These are phyloP conservation scores for Nomada fucata DNA, from an alignment of 2,888 invertebrate species.

Conservation along the genomic window DNA sequence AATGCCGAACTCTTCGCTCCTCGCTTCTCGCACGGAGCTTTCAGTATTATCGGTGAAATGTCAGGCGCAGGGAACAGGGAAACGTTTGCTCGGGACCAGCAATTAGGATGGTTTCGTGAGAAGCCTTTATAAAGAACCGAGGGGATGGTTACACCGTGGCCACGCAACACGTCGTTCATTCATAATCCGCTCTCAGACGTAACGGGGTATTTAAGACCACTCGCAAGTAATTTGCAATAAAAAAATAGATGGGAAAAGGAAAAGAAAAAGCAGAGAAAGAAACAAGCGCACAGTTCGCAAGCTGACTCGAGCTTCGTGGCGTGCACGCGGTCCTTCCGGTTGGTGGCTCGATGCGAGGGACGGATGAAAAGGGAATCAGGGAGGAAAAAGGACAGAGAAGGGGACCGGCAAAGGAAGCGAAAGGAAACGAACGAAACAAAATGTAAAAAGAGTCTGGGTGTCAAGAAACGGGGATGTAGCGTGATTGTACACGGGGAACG, in stretches of 20 bases:
- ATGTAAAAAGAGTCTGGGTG: conserved; percentile 24
- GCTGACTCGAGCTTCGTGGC: not conserved
- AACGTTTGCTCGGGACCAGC: conserved; percentile 17
- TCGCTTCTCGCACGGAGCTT: not conserved
- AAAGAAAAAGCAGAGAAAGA: no score
- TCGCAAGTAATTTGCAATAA: conserved; percentile 67
- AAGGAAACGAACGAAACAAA: conserved; percentile 1
- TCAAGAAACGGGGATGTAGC: conserved; percentile 60
- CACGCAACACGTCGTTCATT: conserved; percentile 57
- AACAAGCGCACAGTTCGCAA: no score
- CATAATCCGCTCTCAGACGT: conserved; percentile 61
- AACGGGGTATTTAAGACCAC: conserved; percentile 66
- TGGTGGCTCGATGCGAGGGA: conserved; percentile 8
- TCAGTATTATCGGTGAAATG: conserved; percentile 36
- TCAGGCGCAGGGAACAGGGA: conserved; percentile 15
- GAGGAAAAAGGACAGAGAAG: not conserved
- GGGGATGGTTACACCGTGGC: conserved; percentile 54
- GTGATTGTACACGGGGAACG: conserved; percentile 51
- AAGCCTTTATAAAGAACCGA: conserved; percentile 53
- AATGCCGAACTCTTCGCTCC: conserved; percentile 18
- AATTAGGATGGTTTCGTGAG: conserved; percentile 56
- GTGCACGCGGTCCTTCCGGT: conserved; percentile 1
- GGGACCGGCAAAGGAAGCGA: not conserved
- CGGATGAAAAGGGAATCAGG: not conserved
- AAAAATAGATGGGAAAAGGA: conserved; percentile 3